A percentile compares a stretch with the other conserved stretches of the same genome.
phyloP scores from a whole-genome alignment of 2,888 invertebrate species.

The Linnaemya tessellans region DNA sequence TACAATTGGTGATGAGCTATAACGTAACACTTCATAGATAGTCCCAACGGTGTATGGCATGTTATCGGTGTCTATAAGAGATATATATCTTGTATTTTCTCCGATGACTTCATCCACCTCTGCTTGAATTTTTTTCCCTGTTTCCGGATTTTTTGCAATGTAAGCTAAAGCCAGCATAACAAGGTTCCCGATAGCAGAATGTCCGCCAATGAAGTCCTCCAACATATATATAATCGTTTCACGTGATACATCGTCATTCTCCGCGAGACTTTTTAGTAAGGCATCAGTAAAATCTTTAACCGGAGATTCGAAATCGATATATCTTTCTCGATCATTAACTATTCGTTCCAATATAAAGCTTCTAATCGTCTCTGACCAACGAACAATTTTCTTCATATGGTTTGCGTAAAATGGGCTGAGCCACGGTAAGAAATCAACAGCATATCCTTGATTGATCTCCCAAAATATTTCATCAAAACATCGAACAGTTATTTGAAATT shows the following conservation, averaged over 20 bases:
- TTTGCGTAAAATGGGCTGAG: slow-evolving; percentile 88
- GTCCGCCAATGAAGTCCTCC: slow-evolving; percentile 94
- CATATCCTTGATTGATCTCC: slow-evolving; percentile 95
- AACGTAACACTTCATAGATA: slow-evolving; percentile 90
- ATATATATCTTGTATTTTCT: slow-evolving; percentile 84
- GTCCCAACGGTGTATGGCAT: slow-evolving; percentile 93
- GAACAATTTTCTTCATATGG: slow-evolving; percentile 87
- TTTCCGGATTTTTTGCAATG: slow-evolving; percentile 87
- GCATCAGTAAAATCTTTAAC: slow-evolving; percentile 92
- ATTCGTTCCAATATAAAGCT: slow-evolving; percentile 89
- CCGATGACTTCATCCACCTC: slow-evolving; percentile 87
- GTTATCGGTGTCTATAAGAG: slow-evolving; percentile 86
- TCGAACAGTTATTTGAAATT: slow-evolving; percentile 88
- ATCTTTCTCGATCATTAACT: slow-evolving; percentile 84
- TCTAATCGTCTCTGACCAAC: slow-evolving; percentile 89
- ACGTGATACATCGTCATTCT: slow-evolving; percentile 87
- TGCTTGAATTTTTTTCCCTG: slow-evolving; percentile 86
- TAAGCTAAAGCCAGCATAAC: slow-evolving; percentile 90
- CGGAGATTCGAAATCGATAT: slow-evolving; percentile 85
- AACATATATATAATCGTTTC: slow-evolving; percentile 92
- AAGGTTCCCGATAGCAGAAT: slow-evolving; percentile 93
- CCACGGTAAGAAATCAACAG: slow-evolving; percentile 94
- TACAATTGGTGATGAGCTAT: slow-evolving; percentile 93
- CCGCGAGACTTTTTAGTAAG: slow-evolving; percentile 87
- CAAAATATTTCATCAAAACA: slow-evolving; percentile 94